Conservation (phyloP, 2,888 invertebrate genomes). For the Drosophila tripunctata region DNA sequence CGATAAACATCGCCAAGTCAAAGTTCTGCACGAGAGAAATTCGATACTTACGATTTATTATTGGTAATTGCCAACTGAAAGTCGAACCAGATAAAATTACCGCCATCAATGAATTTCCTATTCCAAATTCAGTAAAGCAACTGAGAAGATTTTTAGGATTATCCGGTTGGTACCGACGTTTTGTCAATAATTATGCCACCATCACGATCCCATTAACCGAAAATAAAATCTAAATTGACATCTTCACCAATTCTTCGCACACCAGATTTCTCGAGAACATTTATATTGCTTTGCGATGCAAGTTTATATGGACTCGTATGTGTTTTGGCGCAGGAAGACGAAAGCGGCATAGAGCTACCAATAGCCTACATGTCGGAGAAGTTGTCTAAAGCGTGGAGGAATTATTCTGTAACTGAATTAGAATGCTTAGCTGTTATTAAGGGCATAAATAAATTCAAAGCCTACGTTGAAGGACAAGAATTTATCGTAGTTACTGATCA, state of each 20-base stretch:
- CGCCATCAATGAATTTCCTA: background rate
- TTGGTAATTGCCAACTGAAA: background rate
- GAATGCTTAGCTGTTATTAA: no score
- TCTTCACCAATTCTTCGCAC: background rate
- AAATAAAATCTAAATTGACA: background rate
- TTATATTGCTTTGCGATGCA: no score
- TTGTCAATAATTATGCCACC: constrained; percentile 8
- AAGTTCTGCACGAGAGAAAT: background rate
- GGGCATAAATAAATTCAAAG: no score
- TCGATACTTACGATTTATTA: background rate
- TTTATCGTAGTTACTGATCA: background rate
- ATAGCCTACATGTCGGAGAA: no score
- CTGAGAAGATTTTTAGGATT: constrained; percentile 6
- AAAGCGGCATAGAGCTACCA: no score
- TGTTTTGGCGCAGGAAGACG: no score
- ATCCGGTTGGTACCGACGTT: constrained; percentile 7
- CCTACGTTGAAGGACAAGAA: background rate
- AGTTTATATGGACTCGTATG: no score
- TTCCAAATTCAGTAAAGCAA: background rate
- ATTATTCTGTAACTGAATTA: no score
- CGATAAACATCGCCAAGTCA: background rate
- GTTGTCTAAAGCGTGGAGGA: no score
- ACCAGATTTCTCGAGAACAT: no score
- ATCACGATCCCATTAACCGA: constrained; percentile 4
- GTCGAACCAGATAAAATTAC: background rate